These are phyloP conservation scores for Gymnoscopelus microlampas DNA, from an alignment of 2,797 vertebrate species.

Conservation along the genomic window DNA sequence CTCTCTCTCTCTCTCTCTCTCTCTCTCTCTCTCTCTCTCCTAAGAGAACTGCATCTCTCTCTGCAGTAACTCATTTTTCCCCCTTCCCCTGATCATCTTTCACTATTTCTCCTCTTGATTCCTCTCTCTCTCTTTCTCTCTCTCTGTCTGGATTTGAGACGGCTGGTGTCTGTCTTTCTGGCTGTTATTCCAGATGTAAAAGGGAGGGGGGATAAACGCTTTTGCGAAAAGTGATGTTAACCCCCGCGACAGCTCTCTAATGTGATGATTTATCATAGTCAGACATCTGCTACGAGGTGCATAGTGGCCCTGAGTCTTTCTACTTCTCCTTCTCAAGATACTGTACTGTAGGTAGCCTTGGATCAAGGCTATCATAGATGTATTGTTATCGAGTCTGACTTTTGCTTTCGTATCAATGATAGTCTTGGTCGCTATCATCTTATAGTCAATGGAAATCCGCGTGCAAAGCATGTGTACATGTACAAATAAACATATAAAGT, in stretches of 20 bases:
- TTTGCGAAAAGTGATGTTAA: slow-evolving; percentile 63
- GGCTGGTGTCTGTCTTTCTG: slow-evolving; percentile 37
- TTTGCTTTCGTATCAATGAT: no score
- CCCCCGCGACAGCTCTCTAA: slow-evolving; percentile 60
- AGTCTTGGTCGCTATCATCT: no score
- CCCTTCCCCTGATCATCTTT: slow-evolving; percentile 22
- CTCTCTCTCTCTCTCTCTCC: slow-evolving; percentile 10
- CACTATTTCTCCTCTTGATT: background rate
- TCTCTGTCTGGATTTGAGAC: slow-evolving; percentile 35
- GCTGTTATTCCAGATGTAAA: slow-evolving; percentile 50
- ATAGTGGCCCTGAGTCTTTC: background rate
- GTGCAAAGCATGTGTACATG: no score
- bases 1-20: slow-evolving; percentile 15
- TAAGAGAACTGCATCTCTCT: background rate
- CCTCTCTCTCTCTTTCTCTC: slow-evolving; percentile 2
- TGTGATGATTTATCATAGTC: slow-evolving; percentile 67
- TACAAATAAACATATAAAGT: no score
- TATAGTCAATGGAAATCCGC: no score
- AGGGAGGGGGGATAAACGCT: slow-evolving; percentile 45
- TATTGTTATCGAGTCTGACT: no score
- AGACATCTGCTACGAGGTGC: slow-evolving; percentile 40
- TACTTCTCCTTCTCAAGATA: no score
- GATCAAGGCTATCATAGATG: no score
- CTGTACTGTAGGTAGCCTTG: no score
- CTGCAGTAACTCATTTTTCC: background rate